Conservation (phyloP, 2,797 vertebrate genomes). For the Oophaga sylvatica region DNA sequence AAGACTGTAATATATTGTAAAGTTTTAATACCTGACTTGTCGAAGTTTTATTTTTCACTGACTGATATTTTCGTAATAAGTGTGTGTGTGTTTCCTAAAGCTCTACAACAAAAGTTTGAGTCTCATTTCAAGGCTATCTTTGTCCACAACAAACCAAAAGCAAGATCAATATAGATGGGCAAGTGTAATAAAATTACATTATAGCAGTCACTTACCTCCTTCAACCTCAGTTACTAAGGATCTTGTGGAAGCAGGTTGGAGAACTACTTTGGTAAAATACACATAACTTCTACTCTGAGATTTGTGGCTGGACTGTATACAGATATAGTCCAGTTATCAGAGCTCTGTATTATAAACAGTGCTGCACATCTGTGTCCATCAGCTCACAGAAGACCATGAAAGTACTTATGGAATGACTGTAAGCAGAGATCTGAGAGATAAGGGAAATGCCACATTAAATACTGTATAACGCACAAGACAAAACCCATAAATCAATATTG, state of each 20-base stretch:
- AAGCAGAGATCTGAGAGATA: too few species aligned
- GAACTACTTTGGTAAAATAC: background rate
- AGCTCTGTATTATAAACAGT: too few species aligned
- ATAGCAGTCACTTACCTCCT: background rate
- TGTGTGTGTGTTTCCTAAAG: background rate
- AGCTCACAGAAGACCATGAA: too few species aligned
- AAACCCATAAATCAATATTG: too few species aligned
- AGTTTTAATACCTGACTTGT: conserved; percentile 15
- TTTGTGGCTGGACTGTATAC: too few species aligned
- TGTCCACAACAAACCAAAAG: background rate
- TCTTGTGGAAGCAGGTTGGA: background rate
- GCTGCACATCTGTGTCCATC: too few species aligned
- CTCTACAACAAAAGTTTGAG: background rate
- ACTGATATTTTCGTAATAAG: background rate
- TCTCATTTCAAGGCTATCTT: background rate
- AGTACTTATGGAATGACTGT: too few species aligned
- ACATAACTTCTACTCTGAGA: background rate
- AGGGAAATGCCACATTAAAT: too few species aligned
- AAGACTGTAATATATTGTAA: conserved; percentile 8
- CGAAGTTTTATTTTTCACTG: conserved; percentile 12
- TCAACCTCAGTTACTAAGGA: background rate
- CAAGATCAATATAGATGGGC: background rate
- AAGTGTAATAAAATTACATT: background rate
- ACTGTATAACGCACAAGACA: too few species aligned
- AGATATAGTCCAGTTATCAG: too few species aligned